Evolutionary conservation across 2,888 invertebrate species (phyloP).

Genomic region (Folsomia candida): DNA sequence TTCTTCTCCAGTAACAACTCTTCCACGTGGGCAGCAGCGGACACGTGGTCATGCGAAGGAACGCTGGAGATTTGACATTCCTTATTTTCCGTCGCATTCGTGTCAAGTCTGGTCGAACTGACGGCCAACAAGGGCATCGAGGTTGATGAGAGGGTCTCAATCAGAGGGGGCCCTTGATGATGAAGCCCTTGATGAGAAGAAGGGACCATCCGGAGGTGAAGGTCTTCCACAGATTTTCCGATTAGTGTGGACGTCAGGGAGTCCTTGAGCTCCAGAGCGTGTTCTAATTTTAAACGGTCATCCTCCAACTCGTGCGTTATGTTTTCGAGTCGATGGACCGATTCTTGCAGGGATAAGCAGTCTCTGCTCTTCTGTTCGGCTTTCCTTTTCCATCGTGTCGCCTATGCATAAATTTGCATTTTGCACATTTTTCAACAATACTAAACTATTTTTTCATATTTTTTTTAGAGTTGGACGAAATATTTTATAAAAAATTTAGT

Average conservation of each 20-base stretch:
- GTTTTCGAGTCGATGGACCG: constrained; percentile 18
- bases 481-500: too few relatives aligned
- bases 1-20: constrained; percentile 12
- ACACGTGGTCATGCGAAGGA: neutral
- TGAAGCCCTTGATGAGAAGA: neutral
- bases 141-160: constrained; percentile 10
- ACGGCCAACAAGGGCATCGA: constrained; percentile 12
- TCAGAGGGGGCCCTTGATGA: neutral
- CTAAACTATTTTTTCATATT: too few relatives aligned
- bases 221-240: constrained; percentile 10
- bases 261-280: constrained; percentile 26
- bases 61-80: neutral
- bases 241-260: constrained; percentile 10
- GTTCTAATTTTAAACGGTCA: constrained; percentile 19
- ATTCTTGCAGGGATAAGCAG: constrained; percentile 13
- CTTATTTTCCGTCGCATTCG: neutral
- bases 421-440: too few relatives aligned
- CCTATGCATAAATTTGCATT: neutral
- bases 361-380: constrained; percentile 21
- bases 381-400: constrained; percentile 26
- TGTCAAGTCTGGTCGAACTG: neutral
- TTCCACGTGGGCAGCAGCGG: neutral
- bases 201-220: neutral
- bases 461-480: too few relatives aligned
- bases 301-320: constrained; percentile 17